phyloP scores from a whole-genome alignment of 2,113 vertebrate genomes.

The Mus pahari region DNA sequence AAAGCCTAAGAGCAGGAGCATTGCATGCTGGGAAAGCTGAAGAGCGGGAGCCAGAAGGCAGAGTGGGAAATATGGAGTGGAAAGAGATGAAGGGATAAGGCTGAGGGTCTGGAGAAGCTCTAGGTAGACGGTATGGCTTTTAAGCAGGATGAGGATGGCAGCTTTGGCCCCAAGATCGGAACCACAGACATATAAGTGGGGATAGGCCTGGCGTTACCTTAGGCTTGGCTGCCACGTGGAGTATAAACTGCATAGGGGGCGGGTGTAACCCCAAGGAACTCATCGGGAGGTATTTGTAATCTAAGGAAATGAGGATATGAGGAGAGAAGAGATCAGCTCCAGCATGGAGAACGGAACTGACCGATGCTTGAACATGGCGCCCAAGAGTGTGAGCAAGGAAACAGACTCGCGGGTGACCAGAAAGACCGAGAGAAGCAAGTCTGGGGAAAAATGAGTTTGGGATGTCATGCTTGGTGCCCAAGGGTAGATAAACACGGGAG shows the following conservation, averaged over 20 bases:
- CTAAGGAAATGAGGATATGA: not conserved
- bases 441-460: not conserved
- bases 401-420: not conserved
- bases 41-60: too few relatives aligned
- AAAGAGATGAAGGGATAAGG: not conserved
- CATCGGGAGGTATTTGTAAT: not conserved
- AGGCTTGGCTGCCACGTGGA: not conserved
- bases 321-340: not conserved
- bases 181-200: not conserved
- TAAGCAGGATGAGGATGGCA: not conserved
- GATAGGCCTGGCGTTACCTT: accelerated
- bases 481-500: not conserved
- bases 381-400: not conserved
- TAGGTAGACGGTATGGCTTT: not conserved
- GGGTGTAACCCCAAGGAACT: not conserved
- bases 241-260: not conserved
- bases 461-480: not conserved
- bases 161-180: too few relatives aligned
- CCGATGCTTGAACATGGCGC: not conserved
- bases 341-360: not conserved
- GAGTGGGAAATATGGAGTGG: not conserved
- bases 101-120: not conserved
- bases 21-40: too few relatives aligned
- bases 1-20: too few relatives aligned
- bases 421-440: not conserved